Conservation (phyloP, 2,888 invertebrate species). For the Pocota personata region DNA sequence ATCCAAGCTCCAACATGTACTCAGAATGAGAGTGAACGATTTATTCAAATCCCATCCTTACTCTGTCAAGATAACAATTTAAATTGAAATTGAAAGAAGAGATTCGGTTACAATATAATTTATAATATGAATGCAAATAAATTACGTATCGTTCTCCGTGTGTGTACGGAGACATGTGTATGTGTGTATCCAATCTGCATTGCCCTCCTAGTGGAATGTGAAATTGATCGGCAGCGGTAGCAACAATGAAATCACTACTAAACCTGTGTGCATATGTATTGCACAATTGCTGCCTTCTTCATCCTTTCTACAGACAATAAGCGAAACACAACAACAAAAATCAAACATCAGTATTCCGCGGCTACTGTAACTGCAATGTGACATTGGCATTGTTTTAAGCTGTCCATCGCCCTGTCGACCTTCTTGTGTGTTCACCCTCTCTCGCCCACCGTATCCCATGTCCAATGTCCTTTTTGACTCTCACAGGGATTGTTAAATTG, state of each 20-base stretch:
- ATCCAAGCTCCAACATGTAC: conserved; percentile 56
- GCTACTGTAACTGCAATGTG: conserved; percentile 67
- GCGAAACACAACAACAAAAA: conserved; percentile 34
- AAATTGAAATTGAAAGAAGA: conserved; percentile 83
- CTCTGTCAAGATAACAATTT: conserved; percentile 82
- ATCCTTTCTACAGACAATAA: conserved; percentile 26
- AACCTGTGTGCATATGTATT: conserved; percentile 51
- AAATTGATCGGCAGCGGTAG: conserved; percentile 66
- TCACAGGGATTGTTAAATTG: conserved; percentile 72
- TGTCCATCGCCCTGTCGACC: conserved; percentile 73
- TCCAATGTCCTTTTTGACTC: conserved; percentile 58
- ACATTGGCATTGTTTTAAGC: conserved; percentile 73
- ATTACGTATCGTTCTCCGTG: conserved; percentile 62
- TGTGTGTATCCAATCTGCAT: conserved; percentile 42
- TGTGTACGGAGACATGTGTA: conserved; percentile 22
- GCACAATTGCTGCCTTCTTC: conserved; percentile 48
- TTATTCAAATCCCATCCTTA: conserved; percentile 80
- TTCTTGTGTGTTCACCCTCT: conserved; percentile 56
- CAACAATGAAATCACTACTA: conserved; percentile 68
- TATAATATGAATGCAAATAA: conserved; percentile 77
- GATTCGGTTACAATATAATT: conserved; percentile 83
- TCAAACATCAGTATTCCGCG: conserved; percentile 70
- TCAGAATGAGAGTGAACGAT: conserved; percentile 78
- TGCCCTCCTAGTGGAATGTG: conserved; percentile 50
- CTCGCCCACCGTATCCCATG: conserved; percentile 7